Evolutionary conservation across 2,888 invertebrate genomes (phyloP), one percentile per base, ranked within the genome.

Genomic region (Neoscelio sp.): DNA sequence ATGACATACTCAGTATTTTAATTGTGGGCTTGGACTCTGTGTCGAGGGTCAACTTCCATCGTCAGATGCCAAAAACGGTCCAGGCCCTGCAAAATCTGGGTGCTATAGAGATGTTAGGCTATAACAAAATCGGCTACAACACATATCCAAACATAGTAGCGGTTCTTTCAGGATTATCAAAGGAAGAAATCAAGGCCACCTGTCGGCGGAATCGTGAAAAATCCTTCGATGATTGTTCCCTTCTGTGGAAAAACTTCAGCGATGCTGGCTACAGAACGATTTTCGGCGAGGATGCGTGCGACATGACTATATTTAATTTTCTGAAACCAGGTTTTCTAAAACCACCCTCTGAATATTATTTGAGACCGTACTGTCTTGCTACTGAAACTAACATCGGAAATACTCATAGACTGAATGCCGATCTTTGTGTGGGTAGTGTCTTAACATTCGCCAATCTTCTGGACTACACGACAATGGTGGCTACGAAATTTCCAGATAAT

Each of bases 61-160:
- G 98, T 42, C 96, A 96, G 84, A 95, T 98, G 95, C 95, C 95
- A 0, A 92, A 92, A 85, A 96, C 96, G 0, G 90, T 93, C 12
- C 88, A 91, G 1, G 93, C 92, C 82, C 91, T 97, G 54, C 91
- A 92, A 70, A 89, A 93, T 10, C 91, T 95, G 75, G 92, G 92
- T 8, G 94, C 95, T 33, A 92, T 96, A 54, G 97, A 97, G 87
- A 92, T 98, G 87, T 90, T 95, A 81, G 98, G 98, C 2, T 98
- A 97, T 90, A 97, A 96, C 88, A 98, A 98, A 92, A 95, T 98
- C 5, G 98, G 94, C 1, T 98, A 98, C 89, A 98, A 98, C 89
- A 98, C 98, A 0, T 98, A 96, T 88, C 97, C 97, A 0, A 98
- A 98, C 89, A 89, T 98, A 71, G 93, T 96, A 4, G 96, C 98